Evolutionary conservation across 2,797 vertebrate genomes (phyloP), one percentile per base, ranked within the genome.

Genomic region (Leuciscus waleckii): DNA sequence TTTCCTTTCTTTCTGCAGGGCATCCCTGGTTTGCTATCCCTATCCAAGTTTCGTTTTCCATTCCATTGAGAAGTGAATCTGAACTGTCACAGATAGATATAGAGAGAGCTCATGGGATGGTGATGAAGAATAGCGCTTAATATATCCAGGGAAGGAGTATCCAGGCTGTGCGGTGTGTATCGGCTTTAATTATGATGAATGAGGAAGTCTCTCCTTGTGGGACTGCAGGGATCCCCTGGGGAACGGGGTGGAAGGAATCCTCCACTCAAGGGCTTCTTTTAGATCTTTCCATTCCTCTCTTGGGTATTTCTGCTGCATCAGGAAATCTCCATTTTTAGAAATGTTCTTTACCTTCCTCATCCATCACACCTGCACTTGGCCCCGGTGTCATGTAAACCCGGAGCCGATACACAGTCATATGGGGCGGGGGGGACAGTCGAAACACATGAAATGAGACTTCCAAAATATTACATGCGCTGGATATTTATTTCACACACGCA

Each of bases 91-190:
- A 80, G n/a, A 82, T 23, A 68, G 61, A 86, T 77, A 67, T 26
- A 81, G 58, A 51, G 29, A 85, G 17, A n/a, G 21, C 43, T 29
- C 32, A 76, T 7, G 81, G 65, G 19, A 56, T 49, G 11, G 19
- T 37, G 88, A 14, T 41, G 89, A 88, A 91, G 90, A 91, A 86
- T 86, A 90, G 82, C 76, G 67, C 87, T 87, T 90, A 90, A 88
- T 85, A 81, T 88, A 54, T 85, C 84, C 89, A 84, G 63, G 74
- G 51, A 77, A 79, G 83, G 88, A 90, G 87, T 87, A 54, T 32
- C 69, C 54, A 67, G 84, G 87, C 91, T 83, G 87, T 79, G n/a
- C 46, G 26, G 74, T 37, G 35, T 82, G 61, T 86, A 73, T 83
- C 23, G 58, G 86, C 76, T 86, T 79, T 85, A 89, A 87, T 82